Evolutionary conservation across 2,888 invertebrate species (phyloP).

Genomic region (Ophonus ardosiacus): DNA sequence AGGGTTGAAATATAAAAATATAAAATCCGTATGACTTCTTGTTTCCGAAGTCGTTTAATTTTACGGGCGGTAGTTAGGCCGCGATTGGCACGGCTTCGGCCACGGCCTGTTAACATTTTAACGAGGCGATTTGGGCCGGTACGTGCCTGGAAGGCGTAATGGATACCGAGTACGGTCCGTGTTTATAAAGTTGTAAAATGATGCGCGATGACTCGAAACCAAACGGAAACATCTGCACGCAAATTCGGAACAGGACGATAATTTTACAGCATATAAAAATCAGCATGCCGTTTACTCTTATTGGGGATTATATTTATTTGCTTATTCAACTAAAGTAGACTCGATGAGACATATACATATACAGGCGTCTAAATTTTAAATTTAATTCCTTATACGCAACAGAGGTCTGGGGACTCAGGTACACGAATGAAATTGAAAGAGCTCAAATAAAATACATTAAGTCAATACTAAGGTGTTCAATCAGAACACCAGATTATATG

Average conservation of each 20-base stretch:
- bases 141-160: constrained; percentile 46
- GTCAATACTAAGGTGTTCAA: too few relatives aligned
- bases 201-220: constrained; percentile 2
- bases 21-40: constrained; percentile 41
- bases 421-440: too few relatives aligned
- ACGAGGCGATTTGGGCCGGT: constrained; percentile 37
- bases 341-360: too few relatives aligned
- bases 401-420: too few relatives aligned
- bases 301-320: too few relatives aligned
- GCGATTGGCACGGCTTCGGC: not conserved
- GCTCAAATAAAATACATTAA: too few relatives aligned
- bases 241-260: not conserved
- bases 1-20: constrained; percentile 44
- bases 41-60: constrained; percentile 48
- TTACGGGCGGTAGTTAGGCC: constrained; percentile 40
- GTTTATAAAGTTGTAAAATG: constrained; percentile 51
- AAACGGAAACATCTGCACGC: not conserved
- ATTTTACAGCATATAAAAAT: not conserved
- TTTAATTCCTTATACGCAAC: too few relatives aligned
- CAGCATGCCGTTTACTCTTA: not conserved
- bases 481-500: too few relatives aligned
- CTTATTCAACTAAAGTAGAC: too few relatives aligned
- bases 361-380: too few relatives aligned
- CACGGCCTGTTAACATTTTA: constrained; percentile 44
- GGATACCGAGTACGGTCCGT: constrained; percentile 8